Evolutionary conservation across 2,113 vertebrate genomes (phyloP).

Genomic region (Genyomyrus donnyi): DNA sequence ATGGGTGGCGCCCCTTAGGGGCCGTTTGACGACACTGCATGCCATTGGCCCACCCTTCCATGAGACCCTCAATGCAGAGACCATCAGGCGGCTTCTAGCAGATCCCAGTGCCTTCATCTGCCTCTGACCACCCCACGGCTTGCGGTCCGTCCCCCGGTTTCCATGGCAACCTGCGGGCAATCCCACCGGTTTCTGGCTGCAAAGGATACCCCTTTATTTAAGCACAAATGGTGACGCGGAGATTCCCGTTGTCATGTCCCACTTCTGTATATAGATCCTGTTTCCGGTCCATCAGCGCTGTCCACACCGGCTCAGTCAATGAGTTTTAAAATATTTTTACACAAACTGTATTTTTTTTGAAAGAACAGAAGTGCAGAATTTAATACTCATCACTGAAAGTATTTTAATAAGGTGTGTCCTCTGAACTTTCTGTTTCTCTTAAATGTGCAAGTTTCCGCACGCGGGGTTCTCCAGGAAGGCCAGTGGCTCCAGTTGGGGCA

Average conservation of each 20-base stretch:
- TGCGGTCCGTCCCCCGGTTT: no score
- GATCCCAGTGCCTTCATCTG: slow-evolving; percentile 78
- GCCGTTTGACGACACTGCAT: slow-evolving; percentile 67
- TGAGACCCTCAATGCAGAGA: slow-evolving; percentile 40
- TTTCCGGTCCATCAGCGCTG: slow-evolving; percentile 54
- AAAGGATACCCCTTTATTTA: slow-evolving; percentile 46
- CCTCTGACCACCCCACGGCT: slow-evolving; percentile 61
- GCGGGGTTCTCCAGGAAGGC: slow-evolving; percentile 55
- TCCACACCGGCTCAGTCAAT: slow-evolving; percentile 69
- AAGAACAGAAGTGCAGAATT: slow-evolving; percentile 56
- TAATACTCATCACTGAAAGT: slow-evolving; percentile 66
- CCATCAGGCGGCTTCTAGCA: slow-evolving; percentile 63
- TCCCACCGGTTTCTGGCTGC: not conserved
- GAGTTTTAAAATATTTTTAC: slow-evolving; percentile 84
- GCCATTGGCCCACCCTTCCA: slow-evolving; percentile 67
- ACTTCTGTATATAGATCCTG: slow-evolving; percentile 51
- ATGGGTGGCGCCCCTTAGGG: not conserved
- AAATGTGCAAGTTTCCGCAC: not conserved
- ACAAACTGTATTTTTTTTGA: slow-evolving; percentile 75
- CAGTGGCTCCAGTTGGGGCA: slow-evolving; percentile 48
- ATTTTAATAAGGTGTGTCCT: slow-evolving; percentile 64
- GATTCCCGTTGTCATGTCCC: slow-evolving; percentile 74
- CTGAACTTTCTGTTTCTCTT: slow-evolving; percentile 24
- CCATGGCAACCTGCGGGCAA: slow-evolving; percentile 39
- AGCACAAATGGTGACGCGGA: slow-evolving; percentile 71